Evolutionary conservation across 2,797 vertebrate genomes (phyloP).

Genomic region (Myotis pilosus): DNA sequence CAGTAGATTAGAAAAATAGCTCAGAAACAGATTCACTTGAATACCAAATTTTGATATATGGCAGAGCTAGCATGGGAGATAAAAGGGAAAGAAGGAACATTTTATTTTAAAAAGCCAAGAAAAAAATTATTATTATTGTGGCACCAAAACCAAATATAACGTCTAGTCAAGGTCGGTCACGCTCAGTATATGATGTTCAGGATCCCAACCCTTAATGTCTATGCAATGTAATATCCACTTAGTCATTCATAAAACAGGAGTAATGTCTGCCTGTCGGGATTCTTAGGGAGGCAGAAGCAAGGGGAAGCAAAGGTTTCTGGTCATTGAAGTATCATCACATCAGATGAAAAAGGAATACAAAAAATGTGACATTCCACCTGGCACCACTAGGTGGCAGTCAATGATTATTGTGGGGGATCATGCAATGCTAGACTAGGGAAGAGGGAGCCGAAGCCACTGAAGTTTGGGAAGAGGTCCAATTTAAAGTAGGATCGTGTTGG

Average conservation of each 20-base stretch:
- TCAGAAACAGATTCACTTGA: not conserved
- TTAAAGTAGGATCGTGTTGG: not conserved
- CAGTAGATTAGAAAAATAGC: not conserved
- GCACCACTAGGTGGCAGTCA: conserved; percentile 43
- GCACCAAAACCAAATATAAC: not conserved
- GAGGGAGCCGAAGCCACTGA: not conserved
- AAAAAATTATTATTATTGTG: not conserved
- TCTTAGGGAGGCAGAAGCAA: not conserved
- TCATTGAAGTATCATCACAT: not conserved
- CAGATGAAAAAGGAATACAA: not conserved
- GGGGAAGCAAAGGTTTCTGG: not conserved
- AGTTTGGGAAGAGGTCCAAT: not conserved
- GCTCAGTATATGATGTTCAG: not conserved
- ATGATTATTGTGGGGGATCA: not conserved
- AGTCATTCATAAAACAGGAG: not conserved
- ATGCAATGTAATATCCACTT: not conserved
- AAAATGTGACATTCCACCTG: not conserved
- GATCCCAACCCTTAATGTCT: not conserved
- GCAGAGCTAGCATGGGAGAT: not conserved
- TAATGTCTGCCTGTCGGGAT: not conserved
- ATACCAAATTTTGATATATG: not conserved
- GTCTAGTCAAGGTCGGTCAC: not conserved
- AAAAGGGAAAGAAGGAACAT: not conserved
- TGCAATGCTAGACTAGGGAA: not conserved
- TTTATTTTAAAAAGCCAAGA: not conserved